phyloP scores from a whole-genome alignment of 2,797 vertebrate genomes.

The Myoxocephalus aenaeus region DNA sequence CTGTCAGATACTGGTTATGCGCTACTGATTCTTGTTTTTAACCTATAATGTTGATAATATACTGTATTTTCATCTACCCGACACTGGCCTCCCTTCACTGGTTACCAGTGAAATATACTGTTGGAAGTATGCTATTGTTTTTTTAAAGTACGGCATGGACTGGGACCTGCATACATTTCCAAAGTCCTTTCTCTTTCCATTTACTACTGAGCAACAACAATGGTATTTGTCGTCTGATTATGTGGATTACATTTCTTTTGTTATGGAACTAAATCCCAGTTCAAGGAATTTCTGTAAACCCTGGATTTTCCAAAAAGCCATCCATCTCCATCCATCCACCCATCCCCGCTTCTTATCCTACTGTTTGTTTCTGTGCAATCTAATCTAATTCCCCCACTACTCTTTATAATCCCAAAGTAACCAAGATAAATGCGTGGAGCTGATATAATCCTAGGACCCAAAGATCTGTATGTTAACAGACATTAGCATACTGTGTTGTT shows the following conservation, averaged over 20 bases:
- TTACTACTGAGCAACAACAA: neutral
- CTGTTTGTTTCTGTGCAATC: neutral
- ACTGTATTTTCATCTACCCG: neutral
- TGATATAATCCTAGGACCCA: slow-evolving; percentile 34
- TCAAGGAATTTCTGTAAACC: neutral
- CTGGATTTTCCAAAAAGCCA: neutral
- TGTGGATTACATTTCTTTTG: slow-evolving; percentile 12
- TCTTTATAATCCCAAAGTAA: slow-evolving; percentile 35
- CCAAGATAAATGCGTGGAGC: slow-evolving; percentile 19
- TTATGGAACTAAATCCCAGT: neutral
- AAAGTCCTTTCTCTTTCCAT: neutral
- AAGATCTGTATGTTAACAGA: slow-evolving; percentile 30
- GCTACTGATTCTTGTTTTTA: neutral
- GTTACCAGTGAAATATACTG: neutral
- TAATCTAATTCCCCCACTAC: slow-evolving; percentile 1
- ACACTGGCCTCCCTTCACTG: neutral
- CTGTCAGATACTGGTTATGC: neutral
- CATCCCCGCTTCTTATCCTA: neutral
- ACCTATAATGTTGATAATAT: too few relatives aligned
- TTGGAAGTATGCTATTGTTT: neutral
- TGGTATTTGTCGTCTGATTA: neutral
- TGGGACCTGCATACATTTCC: neutral
- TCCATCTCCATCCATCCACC: neutral
- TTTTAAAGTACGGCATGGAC: neutral
- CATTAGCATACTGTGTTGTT: slow-evolving; percentile 47